Conservation (phyloP, 2,888 invertebrate species). For the Trichacis sp. region DNA sequence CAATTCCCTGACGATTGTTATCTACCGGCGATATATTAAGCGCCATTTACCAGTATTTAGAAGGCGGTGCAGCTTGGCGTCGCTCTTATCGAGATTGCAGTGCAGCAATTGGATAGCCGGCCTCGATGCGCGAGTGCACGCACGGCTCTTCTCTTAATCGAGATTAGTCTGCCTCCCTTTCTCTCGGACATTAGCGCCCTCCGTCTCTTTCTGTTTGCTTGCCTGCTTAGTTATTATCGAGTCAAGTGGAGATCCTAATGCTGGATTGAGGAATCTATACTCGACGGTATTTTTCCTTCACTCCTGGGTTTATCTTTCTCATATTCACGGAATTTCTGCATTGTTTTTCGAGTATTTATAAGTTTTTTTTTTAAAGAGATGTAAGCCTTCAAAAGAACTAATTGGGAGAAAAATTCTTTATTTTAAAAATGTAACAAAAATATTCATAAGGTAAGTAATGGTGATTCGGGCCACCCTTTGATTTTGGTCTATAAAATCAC, state of each 20-base stretch:
- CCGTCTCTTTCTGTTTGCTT: conserved; percentile 20
- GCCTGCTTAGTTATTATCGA: conserved; percentile 1
- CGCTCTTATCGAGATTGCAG: conserved; percentile 56
- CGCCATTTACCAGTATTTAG: conserved; percentile 65
- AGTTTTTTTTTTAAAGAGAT: no score
- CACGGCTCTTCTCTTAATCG: conserved; percentile 43
- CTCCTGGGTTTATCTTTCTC: background rate
- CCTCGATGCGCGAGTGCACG: conserved; percentile 40
- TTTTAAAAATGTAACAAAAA: no score
- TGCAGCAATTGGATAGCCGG: conserved; percentile 41
- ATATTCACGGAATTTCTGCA: background rate
- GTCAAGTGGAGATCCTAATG: background rate
- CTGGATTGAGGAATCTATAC: background rate
- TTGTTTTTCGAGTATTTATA: no score
- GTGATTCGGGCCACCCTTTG: no score
- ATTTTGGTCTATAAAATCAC: no score
- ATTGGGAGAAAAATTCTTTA: no score
- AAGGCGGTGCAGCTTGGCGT: conserved; percentile 54
- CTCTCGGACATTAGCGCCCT: conserved; percentile 6
- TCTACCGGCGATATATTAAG: conserved; percentile 63
- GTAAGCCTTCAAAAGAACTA: no score
- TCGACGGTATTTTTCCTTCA: background rate
- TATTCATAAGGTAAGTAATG: no score
- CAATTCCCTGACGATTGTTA: conserved; percentile 60
- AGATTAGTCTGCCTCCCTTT: conserved; percentile 34